Evolutionary conservation across 2,113 vertebrate genomes (phyloP), one percentile per base, ranked within the genome.

Genomic region (Bubo bubo): DNA sequence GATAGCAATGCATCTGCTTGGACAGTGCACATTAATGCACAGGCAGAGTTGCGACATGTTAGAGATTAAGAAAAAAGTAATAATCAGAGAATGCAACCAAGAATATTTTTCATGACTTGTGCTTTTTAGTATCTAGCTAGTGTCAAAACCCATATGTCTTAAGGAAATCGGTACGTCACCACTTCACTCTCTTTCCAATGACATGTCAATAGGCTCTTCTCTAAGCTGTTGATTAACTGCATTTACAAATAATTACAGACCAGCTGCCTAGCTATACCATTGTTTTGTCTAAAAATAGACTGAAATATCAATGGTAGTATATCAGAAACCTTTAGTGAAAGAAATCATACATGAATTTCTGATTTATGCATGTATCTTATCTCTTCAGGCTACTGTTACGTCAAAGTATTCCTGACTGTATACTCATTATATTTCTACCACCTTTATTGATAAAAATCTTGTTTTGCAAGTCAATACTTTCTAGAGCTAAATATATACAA

Each of bases 41-140:
- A 23, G 41, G 39, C 53, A 63, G 47, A 68, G 35, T 2, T 77
- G 45, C 0, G 2, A 49, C 16, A 7, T 1, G 1, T 4, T 60
- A 52, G 53, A 50, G 50, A 53, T 9, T 4, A 73, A n/a, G 53
- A 35, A 64, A 39, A 84, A 20, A 47, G 21, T 47, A 47, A 45
- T 45, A 37, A 12, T 43, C 74, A 58, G 27, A 88, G 23, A 62
- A 21, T 26, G 27, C 28, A 56, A 16, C 23, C 60, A 71, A 64
- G 20, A 45, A 9, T 43, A 8, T 21, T 59, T 49, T 41, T 76
- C n/a, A 64, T 39, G 11, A 30, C 18, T 70, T 5, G 9, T 39
- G 37, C 8, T n/a, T 41, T 75, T 89, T 91, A 64, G 56, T 45
- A 14, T 32, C 30, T 58, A n/a, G 19, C 41, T 59, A 41, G 34